Conservation (phyloP, 2,888 invertebrate genomes). For the Acanthacorydalis orientalis region DNA sequence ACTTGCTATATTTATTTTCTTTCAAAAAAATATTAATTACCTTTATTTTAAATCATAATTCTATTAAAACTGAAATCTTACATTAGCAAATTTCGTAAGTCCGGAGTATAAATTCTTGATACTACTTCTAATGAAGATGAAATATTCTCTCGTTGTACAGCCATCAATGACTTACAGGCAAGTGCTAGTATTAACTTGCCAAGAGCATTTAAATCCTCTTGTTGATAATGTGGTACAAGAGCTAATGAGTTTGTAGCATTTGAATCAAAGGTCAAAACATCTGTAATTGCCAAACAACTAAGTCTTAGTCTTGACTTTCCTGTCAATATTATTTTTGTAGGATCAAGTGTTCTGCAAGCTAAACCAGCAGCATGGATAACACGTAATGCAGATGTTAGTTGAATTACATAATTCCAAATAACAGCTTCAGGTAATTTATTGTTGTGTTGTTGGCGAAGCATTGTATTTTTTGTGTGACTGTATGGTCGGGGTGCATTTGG, state of each 20-base stretch:
- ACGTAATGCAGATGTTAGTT: slow-evolving; percentile 83
- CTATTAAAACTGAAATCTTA: slow-evolving; percentile 27
- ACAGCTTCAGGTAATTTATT: slow-evolving; percentile 67
- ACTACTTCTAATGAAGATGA: slow-evolving; percentile 79
- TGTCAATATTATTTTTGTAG: slow-evolving; percentile 76
- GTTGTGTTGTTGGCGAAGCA: slow-evolving; percentile 56
- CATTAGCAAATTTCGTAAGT: slow-evolving; percentile 88
- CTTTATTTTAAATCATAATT: slow-evolving; percentile 1
- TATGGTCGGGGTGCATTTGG: slow-evolving; percentile 65
- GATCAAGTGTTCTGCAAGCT: slow-evolving; percentile 73
- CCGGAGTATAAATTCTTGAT: slow-evolving; percentile 77
- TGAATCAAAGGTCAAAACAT: slow-evolving; percentile 61
- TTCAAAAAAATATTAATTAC: too few species aligned
- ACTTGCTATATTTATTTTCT: too few species aligned
- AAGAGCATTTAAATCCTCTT: slow-evolving; percentile 82
- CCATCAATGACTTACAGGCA: slow-evolving; percentile 83
- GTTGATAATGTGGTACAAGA: slow-evolving; percentile 55
- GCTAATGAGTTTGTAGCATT: slow-evolving; percentile 46
- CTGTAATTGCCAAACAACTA: slow-evolving; percentile 65
- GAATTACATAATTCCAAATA: slow-evolving; percentile 91
- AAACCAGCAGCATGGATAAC: slow-evolving; percentile 69
- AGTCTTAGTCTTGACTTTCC: slow-evolving; percentile 43
- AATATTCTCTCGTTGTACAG: slow-evolving; percentile 74
- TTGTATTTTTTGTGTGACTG: slow-evolving; percentile 67
- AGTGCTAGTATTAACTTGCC: slow-evolving; percentile 83